A percentile compares a stretch with the other conserved stretches of the same genome.
Conservation (phyloP, 2,888 invertebrate genomes). For the Vanessa cardui region DNA sequence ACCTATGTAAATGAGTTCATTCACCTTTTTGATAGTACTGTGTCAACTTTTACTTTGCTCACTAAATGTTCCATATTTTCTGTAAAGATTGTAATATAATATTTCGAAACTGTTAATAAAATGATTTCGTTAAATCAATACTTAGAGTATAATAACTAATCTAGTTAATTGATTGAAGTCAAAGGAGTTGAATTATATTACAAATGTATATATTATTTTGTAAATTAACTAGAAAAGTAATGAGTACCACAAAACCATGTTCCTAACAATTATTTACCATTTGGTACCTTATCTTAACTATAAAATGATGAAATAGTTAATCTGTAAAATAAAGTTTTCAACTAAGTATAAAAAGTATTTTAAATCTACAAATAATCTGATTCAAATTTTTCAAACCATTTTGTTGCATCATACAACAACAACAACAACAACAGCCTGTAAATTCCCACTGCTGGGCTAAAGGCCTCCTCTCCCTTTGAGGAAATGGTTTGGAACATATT, state of each 20-base stretch:
- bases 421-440: no score
- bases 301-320: background rate
- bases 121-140: background rate
- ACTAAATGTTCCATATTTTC: constrained; percentile 5
- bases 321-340: background rate
- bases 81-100: background rate
- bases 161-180: background rate
- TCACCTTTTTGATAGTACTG: constrained; percentile 32
- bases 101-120: constrained; percentile 8
- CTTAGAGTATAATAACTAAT: background rate
- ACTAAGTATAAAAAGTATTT: background rate
- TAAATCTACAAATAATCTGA: background rate
- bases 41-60: constrained; percentile 29
- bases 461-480: no score
- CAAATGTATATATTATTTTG: background rate
- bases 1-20: constrained; percentile 31
- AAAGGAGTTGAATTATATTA: background rate
- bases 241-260: no score
- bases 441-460: no score
- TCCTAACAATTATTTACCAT: no score
- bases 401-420: no score
- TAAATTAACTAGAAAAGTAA: no score
- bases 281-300: background rate
- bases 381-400: no score
- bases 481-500: no score